Conservation (phyloP, 1,140 invertebrate species). For the Apis florea region DNA sequence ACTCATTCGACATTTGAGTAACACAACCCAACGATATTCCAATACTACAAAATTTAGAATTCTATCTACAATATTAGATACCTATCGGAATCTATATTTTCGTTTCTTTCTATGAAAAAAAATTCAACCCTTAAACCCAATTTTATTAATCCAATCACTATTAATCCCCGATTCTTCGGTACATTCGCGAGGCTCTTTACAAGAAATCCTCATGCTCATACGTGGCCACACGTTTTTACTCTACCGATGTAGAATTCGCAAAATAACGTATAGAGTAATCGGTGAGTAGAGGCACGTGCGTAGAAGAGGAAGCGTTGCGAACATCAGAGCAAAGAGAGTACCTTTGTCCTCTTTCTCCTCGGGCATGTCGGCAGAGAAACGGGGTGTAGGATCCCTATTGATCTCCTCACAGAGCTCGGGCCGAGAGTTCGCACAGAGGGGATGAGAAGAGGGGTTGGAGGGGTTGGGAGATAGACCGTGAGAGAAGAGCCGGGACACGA, state of each 20-base stretch:
- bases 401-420: constrained; percentile 69
- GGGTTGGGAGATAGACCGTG: constrained; percentile 33
- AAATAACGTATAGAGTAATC: neutral
- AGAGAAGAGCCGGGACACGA: neutral
- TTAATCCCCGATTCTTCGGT: too few species aligned
- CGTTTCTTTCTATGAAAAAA: too few species aligned
- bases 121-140: too few species aligned
- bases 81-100: too few species aligned
- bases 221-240: neutral
- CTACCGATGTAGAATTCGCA: neutral
- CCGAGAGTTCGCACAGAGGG: constrained; percentile 57
- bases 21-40: too few species aligned
- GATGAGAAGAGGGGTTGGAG: neutral
- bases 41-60: too few species aligned
- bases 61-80: too few species aligned
- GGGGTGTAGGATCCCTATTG: constrained; percentile 70
- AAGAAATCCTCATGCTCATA: too few species aligned
- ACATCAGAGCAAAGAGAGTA: constrained; percentile 58
- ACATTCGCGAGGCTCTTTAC: too few species aligned
- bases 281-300: neutral
- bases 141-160: too few species aligned
- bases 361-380: constrained; percentile 62
- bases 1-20: too few species aligned
- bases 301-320: constrained; percentile 58
- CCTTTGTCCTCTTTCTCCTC: constrained; percentile 68